These are phyloP conservation scores for Marmota monax DNA, from an alignment of 2,113 vertebrate species.

Conservation along the genomic window DNA sequence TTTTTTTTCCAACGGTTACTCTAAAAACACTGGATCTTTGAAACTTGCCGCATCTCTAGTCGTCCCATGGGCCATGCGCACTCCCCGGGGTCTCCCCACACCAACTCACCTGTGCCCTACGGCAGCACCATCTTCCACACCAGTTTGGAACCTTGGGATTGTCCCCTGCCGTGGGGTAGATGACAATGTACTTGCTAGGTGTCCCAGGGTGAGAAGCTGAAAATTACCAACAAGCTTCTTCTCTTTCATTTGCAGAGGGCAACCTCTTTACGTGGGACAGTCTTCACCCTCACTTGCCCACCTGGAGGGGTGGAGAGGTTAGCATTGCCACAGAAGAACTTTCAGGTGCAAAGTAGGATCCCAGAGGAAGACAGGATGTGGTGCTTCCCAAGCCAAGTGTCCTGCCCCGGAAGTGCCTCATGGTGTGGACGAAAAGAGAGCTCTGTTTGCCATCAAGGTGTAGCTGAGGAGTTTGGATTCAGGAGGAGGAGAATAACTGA, in stretches of 20 bases:
- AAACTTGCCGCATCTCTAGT: background rate
- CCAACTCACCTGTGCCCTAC: background rate
- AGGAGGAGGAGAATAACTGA: accelerated
- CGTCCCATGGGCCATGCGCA: background rate
- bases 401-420: accelerated
- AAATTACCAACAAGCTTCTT: accelerated
- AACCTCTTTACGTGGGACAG: background rate
- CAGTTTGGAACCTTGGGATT: accelerated
- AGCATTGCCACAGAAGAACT: too few relatives aligned
- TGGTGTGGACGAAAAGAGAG: accelerated
- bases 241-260: background rate
- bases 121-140: background rate
- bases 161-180: background rate
- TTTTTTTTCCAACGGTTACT: background rate
- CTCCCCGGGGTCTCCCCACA: background rate
- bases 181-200: background rate
- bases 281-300: background rate
- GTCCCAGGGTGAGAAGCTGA: background rate
- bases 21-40: background rate
- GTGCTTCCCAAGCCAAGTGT: accelerated
- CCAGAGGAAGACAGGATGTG: background rate
- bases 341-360: background rate
- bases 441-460: background rate
- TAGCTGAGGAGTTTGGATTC: background rate
- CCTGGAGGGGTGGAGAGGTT: background rate